Evolutionary conservation across 1,140 invertebrate species (phyloP).

Genomic region (Zaprionus lachaisei): DNA sequence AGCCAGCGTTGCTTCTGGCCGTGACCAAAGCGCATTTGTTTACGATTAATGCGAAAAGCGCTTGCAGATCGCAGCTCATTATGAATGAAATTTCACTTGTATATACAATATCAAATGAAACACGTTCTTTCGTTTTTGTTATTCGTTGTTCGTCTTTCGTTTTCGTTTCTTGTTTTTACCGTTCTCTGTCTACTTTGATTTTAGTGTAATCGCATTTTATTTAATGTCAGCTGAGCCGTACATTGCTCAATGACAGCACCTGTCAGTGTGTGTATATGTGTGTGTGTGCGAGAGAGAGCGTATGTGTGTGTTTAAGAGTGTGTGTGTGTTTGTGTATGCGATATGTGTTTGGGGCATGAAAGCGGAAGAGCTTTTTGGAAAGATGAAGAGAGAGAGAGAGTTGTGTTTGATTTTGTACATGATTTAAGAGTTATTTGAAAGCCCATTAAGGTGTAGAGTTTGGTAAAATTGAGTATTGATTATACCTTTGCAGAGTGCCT

Average conservation of each 20-base stretch:
- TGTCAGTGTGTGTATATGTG: not conserved
- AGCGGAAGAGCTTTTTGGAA: not conserved
- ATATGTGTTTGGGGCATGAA: constrained; percentile 2
- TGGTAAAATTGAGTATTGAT: not conserved
- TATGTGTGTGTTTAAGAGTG: not conserved
- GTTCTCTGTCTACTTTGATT: constrained; percentile 1
- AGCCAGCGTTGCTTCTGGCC: constrained; percentile 12
- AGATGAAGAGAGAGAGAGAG: not conserved
- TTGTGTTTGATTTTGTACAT: constrained; percentile 2
- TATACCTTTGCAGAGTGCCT: not conserved
- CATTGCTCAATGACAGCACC: constrained; percentile 35
- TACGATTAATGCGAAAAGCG: constrained; percentile 30
- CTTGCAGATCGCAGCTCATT: constrained; percentile 1
- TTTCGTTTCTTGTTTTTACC: not conserved
- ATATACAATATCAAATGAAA: constrained; percentile 26
- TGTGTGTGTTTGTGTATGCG: not conserved
- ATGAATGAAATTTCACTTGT: constrained; percentile 51
- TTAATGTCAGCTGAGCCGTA: constrained; percentile 23
- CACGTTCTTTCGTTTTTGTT: constrained; percentile 29
- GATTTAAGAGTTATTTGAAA: not conserved
- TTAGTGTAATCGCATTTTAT: constrained; percentile 28
- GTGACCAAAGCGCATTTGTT: constrained; percentile 33
- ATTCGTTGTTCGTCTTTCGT: not conserved
- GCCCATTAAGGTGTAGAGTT: not conserved
- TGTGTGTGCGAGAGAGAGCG: not conserved